phyloP scores from a whole-genome alignment of 1,140 invertebrate genomes.

The Euborellia annulipes region DNA sequence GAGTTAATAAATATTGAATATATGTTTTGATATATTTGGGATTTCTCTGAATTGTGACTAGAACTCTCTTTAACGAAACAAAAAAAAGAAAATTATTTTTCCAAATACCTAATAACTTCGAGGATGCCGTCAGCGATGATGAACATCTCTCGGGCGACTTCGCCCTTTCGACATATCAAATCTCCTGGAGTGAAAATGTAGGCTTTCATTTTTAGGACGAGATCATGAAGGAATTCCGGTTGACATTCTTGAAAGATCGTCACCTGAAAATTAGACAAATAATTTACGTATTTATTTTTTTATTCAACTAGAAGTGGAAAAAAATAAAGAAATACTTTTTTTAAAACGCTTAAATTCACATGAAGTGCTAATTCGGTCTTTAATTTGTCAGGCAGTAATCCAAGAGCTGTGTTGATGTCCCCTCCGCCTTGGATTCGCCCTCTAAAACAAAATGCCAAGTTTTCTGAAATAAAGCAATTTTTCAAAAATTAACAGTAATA shows the following conservation, averaged over 20 bases:
- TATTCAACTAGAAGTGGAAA: slow-evolving; percentile 19
- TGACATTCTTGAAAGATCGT: slow-evolving; percentile 89
- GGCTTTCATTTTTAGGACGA: slow-evolving; percentile 95
- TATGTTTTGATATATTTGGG: no score
- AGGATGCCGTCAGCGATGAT: slow-evolving; percentile 94
- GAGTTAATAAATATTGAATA: no score
- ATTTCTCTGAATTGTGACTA: no score
- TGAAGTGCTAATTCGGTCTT: slow-evolving; percentile 92
- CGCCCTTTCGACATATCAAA: slow-evolving; percentile 85
- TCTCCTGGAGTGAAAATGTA: slow-evolving; percentile 96
- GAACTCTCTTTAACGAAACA: no score
- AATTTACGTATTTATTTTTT: slow-evolving; percentile 1
- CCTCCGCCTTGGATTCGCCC: slow-evolving; percentile 90
- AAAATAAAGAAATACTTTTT: slow-evolving; percentile 55
- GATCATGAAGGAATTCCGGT: slow-evolving; percentile 89
- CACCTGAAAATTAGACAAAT: slow-evolving; percentile 35
- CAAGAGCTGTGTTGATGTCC: slow-evolving; percentile 87
- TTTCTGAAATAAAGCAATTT: no score
- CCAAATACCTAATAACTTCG: slow-evolving; percentile 62
- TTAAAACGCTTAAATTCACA: slow-evolving; percentile 86
- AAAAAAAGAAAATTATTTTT: no score
- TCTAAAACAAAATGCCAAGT: slow-evolving; percentile 35
- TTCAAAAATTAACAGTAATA: no score
- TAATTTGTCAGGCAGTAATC: slow-evolving; percentile 84
- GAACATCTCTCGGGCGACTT: slow-evolving; percentile 94